Percentiles rank a stretch among this genome's conserved stretches.
These are phyloP conservation scores for Acanthaster planci DNA, from an alignment of 35 echinoderm and acorn worm species.

Conservation along the genomic window DNA sequence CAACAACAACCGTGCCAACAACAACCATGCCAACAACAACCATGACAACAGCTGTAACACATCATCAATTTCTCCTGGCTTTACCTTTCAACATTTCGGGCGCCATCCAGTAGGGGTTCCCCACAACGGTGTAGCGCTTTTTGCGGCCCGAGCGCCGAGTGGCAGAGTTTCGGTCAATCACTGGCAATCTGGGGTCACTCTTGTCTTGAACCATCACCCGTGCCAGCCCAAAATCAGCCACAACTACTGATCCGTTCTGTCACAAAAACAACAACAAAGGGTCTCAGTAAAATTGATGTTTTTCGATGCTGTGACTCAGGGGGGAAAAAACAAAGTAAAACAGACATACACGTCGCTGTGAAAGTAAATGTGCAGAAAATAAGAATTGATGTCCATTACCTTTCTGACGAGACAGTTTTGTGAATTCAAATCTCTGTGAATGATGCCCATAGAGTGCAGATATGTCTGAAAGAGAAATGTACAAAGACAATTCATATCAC, in stretches of 20 bases:
- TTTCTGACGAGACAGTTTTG: constrained; percentile 90
- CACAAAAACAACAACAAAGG: not conserved
- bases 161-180: constrained; percentile 18
- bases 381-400: constrained; percentile 29
- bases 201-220: constrained; percentile 84
- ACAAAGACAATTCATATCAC: not conserved
- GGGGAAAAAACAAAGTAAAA: too few species aligned
- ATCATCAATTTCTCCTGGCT: too few species aligned
- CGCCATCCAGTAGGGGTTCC: constrained; percentile 95
- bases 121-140: constrained; percentile 88
- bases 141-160: constrained; percentile 58
- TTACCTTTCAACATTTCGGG: constrained; percentile 96
- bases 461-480: constrained; percentile 62
- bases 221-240: constrained; percentile 96
- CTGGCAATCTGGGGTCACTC: constrained; percentile 63
- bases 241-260: constrained; percentile 79
- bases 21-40: too few species aligned
- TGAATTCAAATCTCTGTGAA: constrained; percentile 92
- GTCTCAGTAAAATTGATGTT: not conserved
- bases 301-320: too few species aligned
- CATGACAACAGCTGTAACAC: too few species aligned
- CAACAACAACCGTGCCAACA: too few species aligned
- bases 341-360: too few species aligned
- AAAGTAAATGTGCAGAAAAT: too few species aligned
- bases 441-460: constrained; percentile 89